Base-by-base conservation (phyloP, 2,113 vertebrate genomes). In the Anoplopoma fimbria region DNA sequence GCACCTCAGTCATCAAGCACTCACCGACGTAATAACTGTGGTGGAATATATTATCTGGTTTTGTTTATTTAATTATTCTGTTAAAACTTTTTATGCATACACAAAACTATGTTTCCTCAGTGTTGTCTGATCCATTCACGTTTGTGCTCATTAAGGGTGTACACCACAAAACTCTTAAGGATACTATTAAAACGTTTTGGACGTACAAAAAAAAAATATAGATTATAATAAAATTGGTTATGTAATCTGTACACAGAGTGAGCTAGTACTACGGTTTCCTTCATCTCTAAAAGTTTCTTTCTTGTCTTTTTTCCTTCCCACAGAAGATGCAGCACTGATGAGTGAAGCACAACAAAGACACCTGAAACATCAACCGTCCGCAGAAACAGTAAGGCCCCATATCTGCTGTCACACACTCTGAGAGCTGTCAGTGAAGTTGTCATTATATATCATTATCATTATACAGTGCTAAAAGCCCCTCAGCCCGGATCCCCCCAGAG, bases 271-370 rank as follows among this genome's bases (percentile, higher is more conserved):
- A 6, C 13, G 10, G 70, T 38, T 47, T 13, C 9, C 7, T 4
- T 79, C 53, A 14, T 75, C 15, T 67, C 19, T 45, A 4, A 81
- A 78, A 36, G 27, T 40, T 78, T 51, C 3, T 53, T 77, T 31
- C 68, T 71, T 31, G 15, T 49, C 21, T 85, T 36, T 86, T 47
- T 69, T 57, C 42, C 42, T 42, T 49, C 61, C 79, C 57, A 27
- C 77, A 93, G 89, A 78, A 14, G 72, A 83, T 73, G 77, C 83
- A 38, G 71, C 53, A 49, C 87, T 90, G 77, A 87, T 69, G 92
- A 91, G 75, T 90, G 84, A 92, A 78, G 69, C 77, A 34, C 75
- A 82, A 57, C 75, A 38, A 58, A 73, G 57, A 68, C 71, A 78
- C 51, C 79, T 78, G 75, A 78, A n/a, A 83, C 77, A 77, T 78